These are phyloP conservation scores for Ornithorhynchus anatinus DNA, from an alignment of 2,113 vertebrate species.

Conservation along the genomic window DNA sequence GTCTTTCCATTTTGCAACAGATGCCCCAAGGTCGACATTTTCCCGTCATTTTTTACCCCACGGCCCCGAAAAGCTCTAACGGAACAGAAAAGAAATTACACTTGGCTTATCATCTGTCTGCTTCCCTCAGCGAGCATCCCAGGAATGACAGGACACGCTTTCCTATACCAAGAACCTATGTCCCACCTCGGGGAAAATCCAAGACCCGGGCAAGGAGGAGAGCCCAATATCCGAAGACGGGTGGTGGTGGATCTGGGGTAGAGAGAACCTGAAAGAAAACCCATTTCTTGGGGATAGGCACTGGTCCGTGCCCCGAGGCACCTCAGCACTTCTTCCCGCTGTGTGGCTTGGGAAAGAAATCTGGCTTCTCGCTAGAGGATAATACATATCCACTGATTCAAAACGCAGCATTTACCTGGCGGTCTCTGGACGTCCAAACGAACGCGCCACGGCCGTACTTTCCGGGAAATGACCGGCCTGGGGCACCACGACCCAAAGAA, in stretches of 20 bases:
- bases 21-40: background rate
- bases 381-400: background rate
- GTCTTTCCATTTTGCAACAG: background rate
- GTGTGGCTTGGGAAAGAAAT: too few relatives aligned
- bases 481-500: conserved; percentile 3
- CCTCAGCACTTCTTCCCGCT: background rate
- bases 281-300: background rate
- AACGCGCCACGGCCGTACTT: background rate
- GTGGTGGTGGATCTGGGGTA: background rate
- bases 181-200: background rate
- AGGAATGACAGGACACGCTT: background rate
- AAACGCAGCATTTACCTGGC: conserved; percentile 8
- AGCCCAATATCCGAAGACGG: background rate
- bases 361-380: background rate
- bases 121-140: background rate
- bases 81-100: background rate
- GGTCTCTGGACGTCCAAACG: background rate
- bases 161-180: background rate
- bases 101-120: background rate
- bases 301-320: background rate
- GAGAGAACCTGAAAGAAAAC: background rate
- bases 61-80: background rate
- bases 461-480: background rate
- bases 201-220: background rate
- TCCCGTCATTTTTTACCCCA: background rate